phyloP scores from a whole-genome alignment of 1,140 invertebrate genomes.

The Ips nitidus region DNA sequence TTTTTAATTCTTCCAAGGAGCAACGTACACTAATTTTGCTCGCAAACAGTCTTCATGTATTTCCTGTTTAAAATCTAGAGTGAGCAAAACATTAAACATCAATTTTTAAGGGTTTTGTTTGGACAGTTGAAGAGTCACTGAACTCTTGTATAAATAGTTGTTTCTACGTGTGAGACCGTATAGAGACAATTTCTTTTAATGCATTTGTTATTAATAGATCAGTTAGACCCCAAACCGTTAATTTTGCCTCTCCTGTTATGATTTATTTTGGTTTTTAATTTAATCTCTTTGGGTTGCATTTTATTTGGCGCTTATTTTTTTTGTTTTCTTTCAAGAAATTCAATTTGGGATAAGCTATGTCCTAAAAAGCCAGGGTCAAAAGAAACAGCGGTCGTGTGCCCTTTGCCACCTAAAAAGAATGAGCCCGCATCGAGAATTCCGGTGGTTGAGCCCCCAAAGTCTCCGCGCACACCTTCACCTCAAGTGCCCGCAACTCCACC shows the following conservation, averaged over 20 bases:
- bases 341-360: constrained; percentile 37
- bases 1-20: too few relatives aligned
- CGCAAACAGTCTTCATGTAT: background rate
- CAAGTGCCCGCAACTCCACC: constrained; percentile 16
- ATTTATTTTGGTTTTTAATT: too few relatives aligned
- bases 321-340: constrained; percentile 42
- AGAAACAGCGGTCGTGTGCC: constrained; percentile 36
- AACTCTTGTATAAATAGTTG: constrained; percentile 26
- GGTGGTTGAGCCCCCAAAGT: constrained; percentile 32
- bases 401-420: constrained; percentile 35
- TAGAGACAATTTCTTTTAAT: constrained; percentile 5
- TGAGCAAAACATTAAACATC: too few relatives aligned
- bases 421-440: constrained; percentile 36
- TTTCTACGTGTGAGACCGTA: constrained; percentile 16
- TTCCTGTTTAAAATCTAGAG: background rate
- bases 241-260: too few relatives aligned
- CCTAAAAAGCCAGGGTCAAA: constrained; percentile 35
- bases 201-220: constrained; percentile 12
- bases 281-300: constrained; percentile 18
- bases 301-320: constrained; percentile 40
- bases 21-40: too few relatives aligned
- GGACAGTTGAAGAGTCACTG: constrained; percentile 12
- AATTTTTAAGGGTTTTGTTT: background rate
- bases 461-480: constrained; percentile 25
- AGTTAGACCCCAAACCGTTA: too few relatives aligned